phyloP scores from a whole-genome alignment of 1,140 invertebrate species.

The Schmidtea mediterranea region DNA sequence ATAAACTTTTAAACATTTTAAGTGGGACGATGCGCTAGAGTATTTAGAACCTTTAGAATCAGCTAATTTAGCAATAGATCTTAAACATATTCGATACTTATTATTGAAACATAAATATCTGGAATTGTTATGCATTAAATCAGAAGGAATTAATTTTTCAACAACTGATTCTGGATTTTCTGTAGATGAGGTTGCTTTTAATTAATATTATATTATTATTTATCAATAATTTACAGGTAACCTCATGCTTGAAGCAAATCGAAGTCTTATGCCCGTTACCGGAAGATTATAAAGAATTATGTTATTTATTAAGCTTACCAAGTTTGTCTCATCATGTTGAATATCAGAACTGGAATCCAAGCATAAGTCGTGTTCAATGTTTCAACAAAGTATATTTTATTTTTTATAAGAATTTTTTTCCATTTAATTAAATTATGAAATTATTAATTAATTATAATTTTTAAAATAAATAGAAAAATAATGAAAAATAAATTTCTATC shows the following conservation, averaged over 20 bases:
- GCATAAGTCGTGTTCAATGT: slow-evolving; percentile 34
- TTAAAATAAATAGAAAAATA: too few species aligned
- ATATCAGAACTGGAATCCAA: slow-evolving; percentile 33
- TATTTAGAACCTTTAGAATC: slow-evolving; percentile 77
- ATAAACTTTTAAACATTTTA: slow-evolving; percentile 16
- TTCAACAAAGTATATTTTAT: slow-evolving; percentile 47
- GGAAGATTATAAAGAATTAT: slow-evolving; percentile 73
- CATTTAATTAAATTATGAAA: too few species aligned
- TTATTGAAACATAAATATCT: slow-evolving; percentile 73
- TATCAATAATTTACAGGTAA: slow-evolving; percentile 55
- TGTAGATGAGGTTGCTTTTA: slow-evolving; percentile 4
- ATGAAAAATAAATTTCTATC: too few species aligned
- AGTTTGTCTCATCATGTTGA: slow-evolving; percentile 35
- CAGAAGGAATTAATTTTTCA: slow-evolving; percentile 35
- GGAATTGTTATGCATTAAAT: slow-evolving; percentile 70
- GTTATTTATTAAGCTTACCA: slow-evolving; percentile 63
- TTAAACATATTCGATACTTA: slow-evolving; percentile 47
- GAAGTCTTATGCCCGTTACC: slow-evolving; percentile 61
- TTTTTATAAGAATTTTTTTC: slow-evolving; percentile 59
- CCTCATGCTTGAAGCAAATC: slow-evolving; percentile 53
- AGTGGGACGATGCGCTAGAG: slow-evolving; percentile 85
- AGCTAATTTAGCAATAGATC: slow-evolving; percentile 31
- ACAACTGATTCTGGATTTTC: slow-evolving; percentile 2
- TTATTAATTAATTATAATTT: too few species aligned
- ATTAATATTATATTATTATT: too few species aligned